A percentile compares a stretch with the other conserved stretches of the same genome.
Conservation (phyloP, 2,797 vertebrate species). For the Scleropages formosus region DNA sequence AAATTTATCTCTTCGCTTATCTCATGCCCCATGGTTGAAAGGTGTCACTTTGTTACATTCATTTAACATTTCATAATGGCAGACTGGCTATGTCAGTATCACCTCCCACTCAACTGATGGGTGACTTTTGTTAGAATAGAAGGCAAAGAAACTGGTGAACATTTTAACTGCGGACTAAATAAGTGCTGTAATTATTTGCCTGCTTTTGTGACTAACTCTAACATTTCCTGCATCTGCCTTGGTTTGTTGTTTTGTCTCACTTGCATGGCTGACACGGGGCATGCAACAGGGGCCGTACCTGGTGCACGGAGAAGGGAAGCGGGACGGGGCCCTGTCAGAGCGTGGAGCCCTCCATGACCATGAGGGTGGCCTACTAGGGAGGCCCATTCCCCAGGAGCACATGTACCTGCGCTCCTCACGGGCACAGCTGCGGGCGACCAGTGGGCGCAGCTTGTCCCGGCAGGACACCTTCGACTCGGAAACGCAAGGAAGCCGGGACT, state of each 20-base stretch:
- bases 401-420: constrained; percentile 67
- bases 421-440: constrained; percentile 64
- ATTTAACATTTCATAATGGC: constrained; percentile 5
- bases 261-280: constrained; percentile 43
- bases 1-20: neutral
- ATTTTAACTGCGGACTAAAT: neutral
- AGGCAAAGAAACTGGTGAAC: neutral
- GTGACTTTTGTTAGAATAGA: neutral
- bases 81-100: neutral
- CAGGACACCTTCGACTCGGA: constrained; percentile 94
- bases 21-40: neutral
- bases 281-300: constrained; percentile 83
- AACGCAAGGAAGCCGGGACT: constrained; percentile 86
- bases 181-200: constrained; percentile 6
- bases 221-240: constrained; percentile 46
- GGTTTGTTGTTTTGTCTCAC: constrained; percentile 55
- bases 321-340: constrained; percentile 74
- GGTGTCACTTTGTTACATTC: neutral
- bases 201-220: constrained; percentile 48
- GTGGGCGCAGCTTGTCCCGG: constrained; percentile 75
- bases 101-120: neutral
- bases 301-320: constrained; percentile 83
- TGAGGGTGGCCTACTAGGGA: constrained; percentile 71
- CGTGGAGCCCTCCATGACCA: constrained; percentile 76
- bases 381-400: constrained; percentile 62